These are phyloP conservation scores for Orchesella flavescens DNA, from an alignment of 2,888 invertebrate species.

Conservation along the genomic window DNA sequence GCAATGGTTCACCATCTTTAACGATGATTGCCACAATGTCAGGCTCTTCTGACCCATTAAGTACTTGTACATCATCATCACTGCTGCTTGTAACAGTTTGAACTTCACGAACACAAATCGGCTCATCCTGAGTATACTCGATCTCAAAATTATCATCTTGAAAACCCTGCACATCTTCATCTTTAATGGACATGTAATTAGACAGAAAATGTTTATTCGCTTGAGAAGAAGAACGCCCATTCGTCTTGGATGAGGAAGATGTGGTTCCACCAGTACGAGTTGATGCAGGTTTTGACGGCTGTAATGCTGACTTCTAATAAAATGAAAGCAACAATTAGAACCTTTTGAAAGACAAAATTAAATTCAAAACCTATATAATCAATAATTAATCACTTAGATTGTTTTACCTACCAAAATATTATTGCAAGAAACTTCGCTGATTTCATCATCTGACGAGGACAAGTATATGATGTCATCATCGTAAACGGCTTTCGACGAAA, in stretches of 20 bases:
- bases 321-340: background rate
- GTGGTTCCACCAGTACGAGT: background rate
- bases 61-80: constrained; percentile 22
- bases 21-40: background rate
- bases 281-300: background rate
- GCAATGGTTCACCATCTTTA: background rate
- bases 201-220: no score
- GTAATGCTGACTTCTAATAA: background rate
- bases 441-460: constrained; percentile 6
- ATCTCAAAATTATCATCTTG: constrained; percentile 20
- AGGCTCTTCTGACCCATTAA: background rate
- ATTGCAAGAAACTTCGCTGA: background rate
- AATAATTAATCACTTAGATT: no score
- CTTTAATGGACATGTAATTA: background rate
- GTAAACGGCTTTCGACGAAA: background rate
- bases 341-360: background rate
- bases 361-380: background rate
- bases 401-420: no score
- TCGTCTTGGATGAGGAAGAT: background rate
- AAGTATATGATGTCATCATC: constrained; percentile 15
- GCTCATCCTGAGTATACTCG: background rate
- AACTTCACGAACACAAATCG: background rate
- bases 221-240: background rate
- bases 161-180: background rate
- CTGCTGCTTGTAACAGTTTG: background rate